phyloP scores from a whole-genome alignment of 2,797 vertebrate species.

The Poecilia picta region DNA sequence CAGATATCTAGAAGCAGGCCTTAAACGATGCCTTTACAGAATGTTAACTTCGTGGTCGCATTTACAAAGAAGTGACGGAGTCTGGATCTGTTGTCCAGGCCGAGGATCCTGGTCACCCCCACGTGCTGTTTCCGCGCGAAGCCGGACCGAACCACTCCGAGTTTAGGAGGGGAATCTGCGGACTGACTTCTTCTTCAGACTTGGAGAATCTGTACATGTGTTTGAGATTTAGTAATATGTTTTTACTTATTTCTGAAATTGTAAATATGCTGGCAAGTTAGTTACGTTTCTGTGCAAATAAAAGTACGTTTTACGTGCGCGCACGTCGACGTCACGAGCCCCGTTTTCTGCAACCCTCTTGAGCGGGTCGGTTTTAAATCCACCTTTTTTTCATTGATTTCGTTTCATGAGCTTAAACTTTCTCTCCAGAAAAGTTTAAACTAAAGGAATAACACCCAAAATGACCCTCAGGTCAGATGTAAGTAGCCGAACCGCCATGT shows the following conservation, averaged over 20 bases:
- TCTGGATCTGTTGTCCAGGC: not conserved
- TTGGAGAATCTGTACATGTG: rapidly evolving
- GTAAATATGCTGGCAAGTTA: rapidly evolving
- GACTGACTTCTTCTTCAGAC: rapidly evolving
- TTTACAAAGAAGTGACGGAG: not conserved
- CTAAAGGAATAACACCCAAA: constrained; percentile 12
- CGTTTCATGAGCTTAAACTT: constrained; percentile 1
- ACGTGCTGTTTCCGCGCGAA: constrained; percentile 75
- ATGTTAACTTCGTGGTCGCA: not conserved
- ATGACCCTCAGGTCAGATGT: constrained; percentile 66
- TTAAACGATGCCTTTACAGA: not conserved
- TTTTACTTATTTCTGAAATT: rapidly evolving
- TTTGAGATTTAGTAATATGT: rapidly evolving
- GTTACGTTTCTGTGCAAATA: rapidly evolving
- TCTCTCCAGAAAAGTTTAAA: rapidly evolving
- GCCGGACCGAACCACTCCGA: constrained; percentile 63
- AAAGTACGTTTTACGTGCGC: rapidly evolving
- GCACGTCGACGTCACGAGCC: rapidly evolving
- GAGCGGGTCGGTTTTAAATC: constrained; percentile 73
- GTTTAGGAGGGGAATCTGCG: not conserved
- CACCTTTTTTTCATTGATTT: constrained; percentile 12
- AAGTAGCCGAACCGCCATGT: constrained; percentile 13
- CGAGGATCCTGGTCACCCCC: constrained; percentile 45
- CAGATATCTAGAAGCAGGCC: not conserved
- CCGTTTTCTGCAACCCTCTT: not conserved